Percentiles rank a stretch among this genome's conserved stretches.
phyloP scores from a whole-genome alignment of 2,113 vertebrate species.

The Microtus pennsylvanicus region DNA sequence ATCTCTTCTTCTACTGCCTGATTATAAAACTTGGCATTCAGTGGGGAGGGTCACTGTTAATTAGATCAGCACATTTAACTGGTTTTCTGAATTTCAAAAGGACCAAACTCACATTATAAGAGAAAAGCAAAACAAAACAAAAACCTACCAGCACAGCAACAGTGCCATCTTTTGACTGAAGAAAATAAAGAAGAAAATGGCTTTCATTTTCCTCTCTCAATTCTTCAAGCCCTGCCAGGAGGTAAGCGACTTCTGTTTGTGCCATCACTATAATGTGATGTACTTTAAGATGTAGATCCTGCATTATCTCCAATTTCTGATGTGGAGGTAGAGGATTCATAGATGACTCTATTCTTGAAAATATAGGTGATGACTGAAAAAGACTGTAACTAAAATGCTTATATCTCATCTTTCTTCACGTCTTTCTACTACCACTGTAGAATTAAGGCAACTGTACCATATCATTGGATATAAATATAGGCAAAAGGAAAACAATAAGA shows the following conservation, averaged over 20 bases:
- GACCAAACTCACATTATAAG: background rate
- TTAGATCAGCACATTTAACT: constrained; percentile 78
- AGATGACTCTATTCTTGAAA: background rate
- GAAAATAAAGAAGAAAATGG: constrained; percentile 22
- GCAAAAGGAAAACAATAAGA: background rate
- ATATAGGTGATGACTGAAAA: background rate
- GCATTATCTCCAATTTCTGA: background rate
- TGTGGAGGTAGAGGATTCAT: background rate
- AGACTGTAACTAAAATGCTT: constrained; percentile 18
- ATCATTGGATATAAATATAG: background rate
- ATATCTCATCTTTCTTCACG: constrained; percentile 33
- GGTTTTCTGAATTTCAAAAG: constrained; percentile 77
- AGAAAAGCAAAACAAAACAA: constrained; percentile 44
- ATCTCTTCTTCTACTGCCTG: constrained; percentile 50
- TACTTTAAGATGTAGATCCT: background rate
- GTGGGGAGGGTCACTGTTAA: constrained; percentile 81
- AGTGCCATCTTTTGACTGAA: constrained; percentile 87
- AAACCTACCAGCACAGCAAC: constrained; percentile 79
- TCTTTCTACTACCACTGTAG: background rate
- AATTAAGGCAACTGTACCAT: background rate
- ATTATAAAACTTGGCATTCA: constrained; percentile 72
- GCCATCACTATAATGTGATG: background rate
- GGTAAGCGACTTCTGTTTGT: background rate
- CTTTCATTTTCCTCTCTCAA: background rate
- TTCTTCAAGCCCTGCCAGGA: constrained; percentile 2